Evolutionary conservation across 2,888 invertebrate genomes (phyloP).

Genomic region (Acleris emargana): DNA sequence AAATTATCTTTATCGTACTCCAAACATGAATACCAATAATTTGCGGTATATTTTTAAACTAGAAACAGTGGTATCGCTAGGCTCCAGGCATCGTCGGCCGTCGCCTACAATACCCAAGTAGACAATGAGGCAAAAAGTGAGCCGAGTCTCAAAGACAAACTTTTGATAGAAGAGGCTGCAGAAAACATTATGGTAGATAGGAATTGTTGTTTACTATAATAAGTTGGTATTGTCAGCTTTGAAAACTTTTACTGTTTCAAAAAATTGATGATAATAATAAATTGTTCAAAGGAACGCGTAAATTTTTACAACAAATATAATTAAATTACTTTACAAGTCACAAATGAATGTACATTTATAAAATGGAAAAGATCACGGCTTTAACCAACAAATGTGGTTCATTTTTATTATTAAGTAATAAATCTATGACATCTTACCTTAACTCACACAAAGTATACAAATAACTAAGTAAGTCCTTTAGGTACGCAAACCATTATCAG

Average conservation of each 20-base stretch:
- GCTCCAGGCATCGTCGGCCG: not conserved
- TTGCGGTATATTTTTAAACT: not conserved
- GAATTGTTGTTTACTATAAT: not conserved
- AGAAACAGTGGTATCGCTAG: not conserved
- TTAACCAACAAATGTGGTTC: no score
- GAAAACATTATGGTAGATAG: constrained; percentile 5
- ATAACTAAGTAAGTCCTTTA: no score
- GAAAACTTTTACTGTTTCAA: not conserved
- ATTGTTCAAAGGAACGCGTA: not conserved
- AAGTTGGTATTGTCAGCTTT: not conserved
- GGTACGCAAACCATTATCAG: no score
- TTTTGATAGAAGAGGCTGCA: constrained; percentile 17
- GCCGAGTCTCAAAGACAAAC: constrained; percentile 27
- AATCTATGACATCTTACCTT: no score
- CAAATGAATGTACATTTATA: no score
- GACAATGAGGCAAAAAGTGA: constrained; percentile 29
- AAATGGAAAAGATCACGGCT: no score
- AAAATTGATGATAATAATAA: no score
- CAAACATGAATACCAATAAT: no score
- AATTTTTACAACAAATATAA: not conserved
- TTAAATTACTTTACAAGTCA: no score
- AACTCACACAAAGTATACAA: no score
- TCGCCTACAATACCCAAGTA: constrained; percentile 17
- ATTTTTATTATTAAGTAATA: no score
- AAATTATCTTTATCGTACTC: no score